Evolutionary conservation across 1,140 invertebrate genomes (phyloP), one percentile per base, ranked within the genome.

Genomic region (Sminthurinus signatus): DNA sequence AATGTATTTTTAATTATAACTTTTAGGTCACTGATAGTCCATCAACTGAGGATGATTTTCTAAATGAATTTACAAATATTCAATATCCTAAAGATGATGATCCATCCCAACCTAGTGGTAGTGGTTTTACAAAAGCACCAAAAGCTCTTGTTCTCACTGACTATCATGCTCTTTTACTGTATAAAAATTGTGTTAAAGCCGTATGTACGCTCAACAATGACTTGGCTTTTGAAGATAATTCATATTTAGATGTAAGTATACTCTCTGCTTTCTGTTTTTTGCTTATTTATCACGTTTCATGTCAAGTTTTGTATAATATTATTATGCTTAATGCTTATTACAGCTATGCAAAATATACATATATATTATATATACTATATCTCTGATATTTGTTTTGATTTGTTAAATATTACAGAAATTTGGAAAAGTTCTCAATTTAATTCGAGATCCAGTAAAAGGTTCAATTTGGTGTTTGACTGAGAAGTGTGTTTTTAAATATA

Each of bases 161-260:
- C 75, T 96, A 94, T 78, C 93, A 98, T 77, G 85, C 87, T 14
- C 74, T 96, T 14, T 77, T 96, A 1, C 82, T 94, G 29, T 96
- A 91, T 75, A 78, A 82, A 2, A 86, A 94, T 76, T 85, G 85
- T 62, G 83, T 96, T 0, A 89, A 88, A 76, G 91, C 86, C 3
- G 80, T 96, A 39, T 95, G 89, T 59, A 76, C 90, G 10, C 78
- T 96, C 2, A 94, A 93, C 78, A 84, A 93, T 72, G 86, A 94
- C 73, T 73, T 91, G 5, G 87, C 96, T 21, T 92, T 88, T 75
- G 88, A 93, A 78, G 93, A 96, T 72, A 78, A 83, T 39, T 36
- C 28, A 61, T 93, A 88, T 74, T 84, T 80, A 70, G 83, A 85
- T 69, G 84, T 85, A 76, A 70, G 64, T 28, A 19, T 54, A n/a